phyloP scores from a whole-genome alignment of 2,888 invertebrate species.

The Adineta ricciae region DNA sequence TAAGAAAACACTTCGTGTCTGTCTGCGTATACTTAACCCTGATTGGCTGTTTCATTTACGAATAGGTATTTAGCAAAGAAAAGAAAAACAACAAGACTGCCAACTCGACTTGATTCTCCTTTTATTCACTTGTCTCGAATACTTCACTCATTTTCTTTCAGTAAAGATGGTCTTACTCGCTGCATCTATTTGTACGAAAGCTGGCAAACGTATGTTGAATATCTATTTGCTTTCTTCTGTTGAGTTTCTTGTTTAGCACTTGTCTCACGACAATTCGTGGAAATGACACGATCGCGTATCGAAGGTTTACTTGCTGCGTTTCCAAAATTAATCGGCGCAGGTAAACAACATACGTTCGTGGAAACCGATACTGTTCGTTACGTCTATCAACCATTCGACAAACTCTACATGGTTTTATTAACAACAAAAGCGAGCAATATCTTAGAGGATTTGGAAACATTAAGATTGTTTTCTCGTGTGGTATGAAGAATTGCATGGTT shows the following conservation, averaged over 20 bases:
- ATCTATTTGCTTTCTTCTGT: neutral
- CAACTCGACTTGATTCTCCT: neutral
- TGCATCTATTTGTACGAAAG: slow-evolving; percentile 78
- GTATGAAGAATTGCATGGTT: slow-evolving; percentile 61
- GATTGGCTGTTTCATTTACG: neutral
- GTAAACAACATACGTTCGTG: slow-evolving; percentile 92
- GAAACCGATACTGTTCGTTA: slow-evolving; percentile 95
- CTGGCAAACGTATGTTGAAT: slow-evolving; percentile 62
- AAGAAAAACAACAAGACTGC: neutral
- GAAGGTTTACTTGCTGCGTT: slow-evolving; percentile 95
- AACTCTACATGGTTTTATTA: slow-evolving; percentile 87
- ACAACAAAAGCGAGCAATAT: slow-evolving; percentile 97
- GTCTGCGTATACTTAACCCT: neutral
- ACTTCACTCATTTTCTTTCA: too few species aligned
- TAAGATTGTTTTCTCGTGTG: slow-evolving; percentile 88
- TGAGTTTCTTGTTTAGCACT: slow-evolving; percentile 59
- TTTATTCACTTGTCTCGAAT: too few species aligned
- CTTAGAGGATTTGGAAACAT: slow-evolving; percentile 92
- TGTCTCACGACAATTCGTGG: slow-evolving; percentile 93
- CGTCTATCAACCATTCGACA: slow-evolving; percentile 95
- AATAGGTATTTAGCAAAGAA: neutral
- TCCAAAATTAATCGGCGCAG: slow-evolving; percentile 83
- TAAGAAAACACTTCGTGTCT: neutral
- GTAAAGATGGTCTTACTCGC: slow-evolving; percentile 73
- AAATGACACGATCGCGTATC: slow-evolving; percentile 95